These are phyloP conservation scores for Amphipyra tragopoginis DNA, from an alignment of 2,888 invertebrate species.

Conservation along the genomic window DNA sequence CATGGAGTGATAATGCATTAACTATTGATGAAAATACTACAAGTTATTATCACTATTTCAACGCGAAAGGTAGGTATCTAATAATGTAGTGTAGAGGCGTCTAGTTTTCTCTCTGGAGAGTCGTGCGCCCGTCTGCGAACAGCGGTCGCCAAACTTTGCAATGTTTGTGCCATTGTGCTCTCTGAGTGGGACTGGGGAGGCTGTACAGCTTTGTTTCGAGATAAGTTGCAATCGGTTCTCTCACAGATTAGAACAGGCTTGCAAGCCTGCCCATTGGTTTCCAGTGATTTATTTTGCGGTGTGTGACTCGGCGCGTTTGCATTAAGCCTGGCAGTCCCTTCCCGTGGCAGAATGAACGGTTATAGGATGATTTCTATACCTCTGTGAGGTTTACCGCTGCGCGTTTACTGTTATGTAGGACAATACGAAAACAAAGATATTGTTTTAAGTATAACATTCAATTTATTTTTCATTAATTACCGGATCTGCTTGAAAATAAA, in stretches of 20 bases:
- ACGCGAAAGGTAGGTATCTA: conserved; percentile 45
- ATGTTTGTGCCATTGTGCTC: conserved; percentile 15
- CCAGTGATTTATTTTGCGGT: conserved; percentile 38
- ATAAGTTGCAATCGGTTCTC: conserved; percentile 45
- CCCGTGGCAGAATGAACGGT: conserved; percentile 8
- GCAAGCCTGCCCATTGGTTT: conserved; percentile 29
- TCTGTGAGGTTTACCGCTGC: background rate
- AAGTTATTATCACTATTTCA: conserved; percentile 46
- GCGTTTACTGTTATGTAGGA: background rate
- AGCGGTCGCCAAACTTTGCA: conserved; percentile 70
- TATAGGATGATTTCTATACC: too few relatives aligned
- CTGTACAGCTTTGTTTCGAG: conserved; percentile 48
- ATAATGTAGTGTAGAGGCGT: conserved; percentile 36
- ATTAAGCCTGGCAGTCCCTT: conserved; percentile 11
- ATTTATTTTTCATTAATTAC: conserved; percentile 1
- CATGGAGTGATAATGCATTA: conserved; percentile 5
- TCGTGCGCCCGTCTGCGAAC: conserved; percentile 66
- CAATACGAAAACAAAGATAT: background rate
- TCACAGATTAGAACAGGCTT: conserved; percentile 36
- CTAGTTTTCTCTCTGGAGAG: conserved; percentile 55
- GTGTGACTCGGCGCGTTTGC: conserved; percentile 4
- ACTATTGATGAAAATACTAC: conserved; percentile 45
- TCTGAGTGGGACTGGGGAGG: conserved; percentile 3
- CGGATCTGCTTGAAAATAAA: conserved; percentile 11
- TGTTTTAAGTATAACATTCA: conserved; percentile 1